Evolutionary conservation across 1,140 invertebrate genomes (phyloP).

Genomic region (Apocrypta bakeri): DNA sequence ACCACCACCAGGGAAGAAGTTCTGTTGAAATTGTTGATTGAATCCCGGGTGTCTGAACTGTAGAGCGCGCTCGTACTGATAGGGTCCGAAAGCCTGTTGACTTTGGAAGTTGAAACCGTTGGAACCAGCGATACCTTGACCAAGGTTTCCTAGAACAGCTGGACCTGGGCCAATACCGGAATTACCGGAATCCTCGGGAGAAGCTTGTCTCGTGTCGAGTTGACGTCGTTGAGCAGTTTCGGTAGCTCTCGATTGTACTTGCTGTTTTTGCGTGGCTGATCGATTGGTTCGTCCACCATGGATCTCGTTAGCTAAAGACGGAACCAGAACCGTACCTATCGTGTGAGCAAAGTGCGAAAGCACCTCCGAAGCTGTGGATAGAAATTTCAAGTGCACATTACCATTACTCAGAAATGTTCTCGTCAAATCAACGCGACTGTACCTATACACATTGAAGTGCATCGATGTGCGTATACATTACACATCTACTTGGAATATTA

Average conservation of each 20-base stretch:
- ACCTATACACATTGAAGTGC: too few species aligned
- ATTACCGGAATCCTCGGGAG: neutral
- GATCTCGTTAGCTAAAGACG: conserved; percentile 54
- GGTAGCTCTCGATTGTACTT: neutral
- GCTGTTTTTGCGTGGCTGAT: conserved; percentile 2
- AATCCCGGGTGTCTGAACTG: conserved; percentile 30
- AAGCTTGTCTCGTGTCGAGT: neutral
- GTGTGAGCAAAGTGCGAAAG: conserved; percentile 59
- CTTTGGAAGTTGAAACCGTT: neutral
- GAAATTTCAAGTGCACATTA: neutral
- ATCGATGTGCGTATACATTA: too few species aligned
- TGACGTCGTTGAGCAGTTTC: neutral
- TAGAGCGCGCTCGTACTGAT: conserved; percentile 21
- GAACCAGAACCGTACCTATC: conserved; percentile 56
- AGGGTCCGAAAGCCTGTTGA: conserved; percentile 26
- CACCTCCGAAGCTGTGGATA: conserved; percentile 55
- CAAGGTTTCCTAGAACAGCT: neutral
- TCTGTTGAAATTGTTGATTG: conserved; percentile 19
- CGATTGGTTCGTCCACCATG: conserved; percentile 42
- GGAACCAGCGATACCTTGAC: too few species aligned
- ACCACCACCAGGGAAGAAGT: conserved; percentile 8
- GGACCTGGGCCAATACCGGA: neutral
- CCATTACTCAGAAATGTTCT: too few species aligned
- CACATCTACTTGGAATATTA: too few species aligned
- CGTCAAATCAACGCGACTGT: too few species aligned